A percentile compares a stretch with the other conserved stretches of the same genome.
Evolutionary conservation across 2,113 vertebrate genomes (phyloP).

Genomic region (Apteryx owenii): DNA sequence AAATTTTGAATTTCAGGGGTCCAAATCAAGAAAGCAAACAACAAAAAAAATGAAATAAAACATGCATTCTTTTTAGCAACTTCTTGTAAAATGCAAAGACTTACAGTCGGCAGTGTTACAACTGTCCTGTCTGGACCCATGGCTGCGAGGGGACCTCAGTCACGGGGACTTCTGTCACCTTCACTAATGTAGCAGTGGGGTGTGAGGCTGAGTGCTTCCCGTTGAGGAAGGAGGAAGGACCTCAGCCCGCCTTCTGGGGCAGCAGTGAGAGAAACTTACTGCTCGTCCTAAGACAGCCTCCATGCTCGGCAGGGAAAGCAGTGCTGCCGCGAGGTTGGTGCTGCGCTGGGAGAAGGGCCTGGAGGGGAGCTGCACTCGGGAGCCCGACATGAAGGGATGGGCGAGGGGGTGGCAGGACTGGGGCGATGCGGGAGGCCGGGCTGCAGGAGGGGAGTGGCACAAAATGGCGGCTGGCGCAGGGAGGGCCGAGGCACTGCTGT

Average conservation of each 20-base stretch:
- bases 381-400: neutral
- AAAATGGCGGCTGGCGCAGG: neutral
- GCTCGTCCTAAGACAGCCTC: neutral
- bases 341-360: neutral
- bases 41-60: neutral
- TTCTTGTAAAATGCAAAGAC: neutral
- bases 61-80: neutral
- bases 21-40: neutral
- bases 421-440: no score
- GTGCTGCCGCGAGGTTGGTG: fast-evolving
- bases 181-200: neutral
- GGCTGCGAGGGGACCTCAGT: fast-evolving
- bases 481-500: no score
- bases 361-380: no score
- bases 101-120: fast-evolving
- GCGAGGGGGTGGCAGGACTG: no score
- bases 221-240: neutral
- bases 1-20: neutral
- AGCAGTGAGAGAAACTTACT: neutral
- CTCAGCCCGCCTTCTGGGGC: neutral
- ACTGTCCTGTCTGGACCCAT: neutral
- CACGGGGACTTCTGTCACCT: neutral
- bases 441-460: neutral
- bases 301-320: neutral
- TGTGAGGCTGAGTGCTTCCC: neutral